These are phyloP conservation scores for Solenodon paradoxus DNA, from an alignment of 2,113 vertebrate genomes.

Conservation along the genomic window DNA sequence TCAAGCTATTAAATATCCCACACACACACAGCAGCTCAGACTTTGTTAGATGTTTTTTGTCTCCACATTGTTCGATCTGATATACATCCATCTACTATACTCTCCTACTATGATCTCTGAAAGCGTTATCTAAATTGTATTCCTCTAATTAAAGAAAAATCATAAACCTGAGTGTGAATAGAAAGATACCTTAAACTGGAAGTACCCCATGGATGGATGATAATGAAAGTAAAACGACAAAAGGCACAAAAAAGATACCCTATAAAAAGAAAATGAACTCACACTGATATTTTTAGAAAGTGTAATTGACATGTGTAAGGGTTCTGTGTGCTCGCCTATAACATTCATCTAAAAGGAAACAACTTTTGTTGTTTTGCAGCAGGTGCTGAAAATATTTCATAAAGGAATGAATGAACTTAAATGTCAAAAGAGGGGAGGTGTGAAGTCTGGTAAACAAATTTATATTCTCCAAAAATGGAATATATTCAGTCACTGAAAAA, in stretches of 20 bases:
- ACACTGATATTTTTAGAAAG: neutral
- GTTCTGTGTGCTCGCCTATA: neutral
- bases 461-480: no score
- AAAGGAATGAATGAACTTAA: no score
- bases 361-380: neutral
- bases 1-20: neutral
- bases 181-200: neutral
- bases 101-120: neutral
- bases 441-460: neutral
- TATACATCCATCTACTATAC: neutral
- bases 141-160: neutral
- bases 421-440: neutral
- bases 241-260: neutral
- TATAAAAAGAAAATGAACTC: neutral
- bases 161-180: neutral
- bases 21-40: neutral
- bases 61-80: neutral
- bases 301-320: neutral
- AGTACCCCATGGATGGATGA: neutral
- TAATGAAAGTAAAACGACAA: neutral
- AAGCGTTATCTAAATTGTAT: neutral
- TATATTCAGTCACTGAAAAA: no score
- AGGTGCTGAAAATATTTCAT: no score
- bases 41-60: neutral
- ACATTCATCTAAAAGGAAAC: neutral